These are phyloP conservation scores for Myiagra hebetior DNA, from an alignment of 2,113 vertebrate species.

Conservation along the genomic window DNA sequence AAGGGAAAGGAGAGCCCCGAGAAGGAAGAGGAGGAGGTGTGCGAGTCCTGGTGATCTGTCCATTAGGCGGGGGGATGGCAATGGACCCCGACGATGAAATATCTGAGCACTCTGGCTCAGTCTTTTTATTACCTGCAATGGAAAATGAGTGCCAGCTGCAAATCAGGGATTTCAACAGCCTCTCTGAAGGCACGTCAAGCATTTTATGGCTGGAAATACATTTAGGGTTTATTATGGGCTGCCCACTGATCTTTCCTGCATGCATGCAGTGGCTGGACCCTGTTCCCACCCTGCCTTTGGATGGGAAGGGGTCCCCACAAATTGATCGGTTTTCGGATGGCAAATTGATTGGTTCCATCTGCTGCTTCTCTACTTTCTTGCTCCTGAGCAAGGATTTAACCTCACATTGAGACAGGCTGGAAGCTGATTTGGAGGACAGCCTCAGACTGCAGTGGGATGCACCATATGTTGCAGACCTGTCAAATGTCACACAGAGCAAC, in stretches of 20 bases:
- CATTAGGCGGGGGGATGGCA: neutral
- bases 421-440: neutral
- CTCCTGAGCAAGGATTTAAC: slow-evolving; percentile 6
- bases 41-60: neutral
- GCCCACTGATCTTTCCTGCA: slow-evolving; percentile 27
- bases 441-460: neutral
- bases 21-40: slow-evolving; percentile 38
- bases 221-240: slow-evolving; percentile 52
- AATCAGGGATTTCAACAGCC: slow-evolving; percentile 63
- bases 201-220: slow-evolving; percentile 64
- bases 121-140: slow-evolving; percentile 64
- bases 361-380: slow-evolving; percentile 46
- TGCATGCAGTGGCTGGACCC: neutral
- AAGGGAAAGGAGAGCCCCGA: slow-evolving; percentile 46
- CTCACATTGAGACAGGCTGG: neutral
- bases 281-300: slow-evolving; percentile 7
- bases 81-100: neutral
- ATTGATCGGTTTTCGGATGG: neutral
- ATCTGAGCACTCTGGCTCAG: slow-evolving; percentile 3
- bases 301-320: neutral
- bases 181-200: slow-evolving; percentile 54
- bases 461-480: slow-evolving; percentile 41
- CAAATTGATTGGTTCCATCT: slow-evolving; percentile 57
- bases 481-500: neutral
- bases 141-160: slow-evolving; percentile 67